Conservation (phyloP, 2,888 invertebrate species). For the Branchipolynoe longqiensis region DNA sequence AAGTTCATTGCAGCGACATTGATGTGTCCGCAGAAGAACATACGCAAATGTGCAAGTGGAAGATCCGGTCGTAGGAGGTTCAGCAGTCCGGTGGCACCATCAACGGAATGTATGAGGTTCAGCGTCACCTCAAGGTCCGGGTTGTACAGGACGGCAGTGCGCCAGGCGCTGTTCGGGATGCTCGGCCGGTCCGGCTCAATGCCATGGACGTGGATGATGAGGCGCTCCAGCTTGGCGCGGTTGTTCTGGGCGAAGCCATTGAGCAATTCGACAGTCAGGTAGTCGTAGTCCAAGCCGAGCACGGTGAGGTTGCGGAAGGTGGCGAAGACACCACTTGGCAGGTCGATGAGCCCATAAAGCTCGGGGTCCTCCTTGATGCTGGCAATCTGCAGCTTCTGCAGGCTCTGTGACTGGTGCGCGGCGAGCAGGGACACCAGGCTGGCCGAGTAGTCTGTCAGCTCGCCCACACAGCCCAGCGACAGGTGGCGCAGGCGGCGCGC, state of each 20-base stretch:
- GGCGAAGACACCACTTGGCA: constrained; percentile 85
- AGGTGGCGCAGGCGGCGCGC: constrained; percentile 83
- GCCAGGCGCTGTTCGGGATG: constrained; percentile 87
- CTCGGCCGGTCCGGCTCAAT: constrained; percentile 86
- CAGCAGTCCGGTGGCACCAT: constrained; percentile 85
- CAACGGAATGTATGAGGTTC: constrained; percentile 87
- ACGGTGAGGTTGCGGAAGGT: constrained; percentile 85
- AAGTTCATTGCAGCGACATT: constrained; percentile 84
- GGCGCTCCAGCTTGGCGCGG: constrained; percentile 78
- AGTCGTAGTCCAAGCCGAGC: constrained; percentile 83
- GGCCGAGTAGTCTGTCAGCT: constrained; percentile 83
- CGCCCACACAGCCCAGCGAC: constrained; percentile 84
- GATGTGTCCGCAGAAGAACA: constrained; percentile 88
- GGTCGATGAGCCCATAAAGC: constrained; percentile 85
- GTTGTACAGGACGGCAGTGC: constrained; percentile 83
- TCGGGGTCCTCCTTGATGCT: constrained; percentile 89
- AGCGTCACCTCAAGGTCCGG: constrained; percentile 85
- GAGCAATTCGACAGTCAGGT: constrained; percentile 77
- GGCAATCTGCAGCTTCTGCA: constrained; percentile 87
- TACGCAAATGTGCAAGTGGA: constrained; percentile 88
- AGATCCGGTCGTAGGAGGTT: constrained; percentile 87
- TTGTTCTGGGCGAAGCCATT: constrained; percentile 70
- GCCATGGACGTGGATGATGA: constrained; percentile 88
- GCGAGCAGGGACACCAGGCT: constrained; percentile 82
- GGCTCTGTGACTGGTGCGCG: constrained; percentile 83